Base-by-base conservation (phyloP, 30 jellyfish, hydroid and myxozoan genomes). In the Aurelia sp. region DNA sequence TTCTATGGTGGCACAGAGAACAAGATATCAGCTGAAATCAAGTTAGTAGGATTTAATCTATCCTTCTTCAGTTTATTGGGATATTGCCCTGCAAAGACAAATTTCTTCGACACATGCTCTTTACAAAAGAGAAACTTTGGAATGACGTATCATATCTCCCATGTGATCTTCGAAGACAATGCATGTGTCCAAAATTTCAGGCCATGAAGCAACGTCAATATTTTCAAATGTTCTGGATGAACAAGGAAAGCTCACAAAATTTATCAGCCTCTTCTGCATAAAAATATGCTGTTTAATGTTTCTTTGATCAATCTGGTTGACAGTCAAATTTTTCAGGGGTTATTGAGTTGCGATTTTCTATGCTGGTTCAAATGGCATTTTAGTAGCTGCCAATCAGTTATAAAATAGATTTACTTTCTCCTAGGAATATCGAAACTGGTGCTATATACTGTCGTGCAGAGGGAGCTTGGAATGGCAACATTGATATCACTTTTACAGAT, bases 381-480 rank as follows among this genome's bases (percentile, higher is more conserved):
- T 21, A 10, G 20, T 5, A 4, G 22, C 22, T 24, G 38, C 52
- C n/a, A n/a, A 3, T 8, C 18, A 17, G 4, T 55, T 5, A 20
- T 19, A 18, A 4, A 40, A 20, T 12, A 22, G 40, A 35, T 17
- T 79, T 64, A 53, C 11, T 59, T 51, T 74, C 38, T 50, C 77
- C 66, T 60, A 84, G 96, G 64, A 67, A 84, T 50, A 44, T 78
- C 47, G 81, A 84, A 20, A 88, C 91, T 41, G 91, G 94, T 8
- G 72, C 55, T 22, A 60, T 86, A 6, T 41, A 79, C 61, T 92
- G 98, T 64, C 96, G 91, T 21, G 98, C 93, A n/a, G 95, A 87
- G 50, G 98, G 98, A 16, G 47, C 81, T 2, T 92, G 98, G 98
- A 85, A 87, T 74, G 98, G 98, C 61, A 63, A n/a, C 12, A 92